Conservation (phyloP, 30 jellyfish, hydroid and myxozoan genomes). For the Sanderia malayensis region DNA sequence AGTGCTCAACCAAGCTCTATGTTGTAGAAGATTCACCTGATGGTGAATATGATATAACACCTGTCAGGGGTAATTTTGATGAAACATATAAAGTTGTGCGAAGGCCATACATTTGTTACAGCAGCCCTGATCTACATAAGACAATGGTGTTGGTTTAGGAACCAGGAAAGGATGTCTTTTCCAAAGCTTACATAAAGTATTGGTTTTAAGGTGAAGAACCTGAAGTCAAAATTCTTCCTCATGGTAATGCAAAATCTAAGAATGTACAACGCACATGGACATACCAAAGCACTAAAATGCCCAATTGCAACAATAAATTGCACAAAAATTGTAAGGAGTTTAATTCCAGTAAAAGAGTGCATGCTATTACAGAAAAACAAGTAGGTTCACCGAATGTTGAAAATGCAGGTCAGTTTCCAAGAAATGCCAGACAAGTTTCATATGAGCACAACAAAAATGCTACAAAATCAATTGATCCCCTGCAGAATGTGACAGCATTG, state of each 20-base stretch:
- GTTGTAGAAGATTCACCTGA: too few species aligned
- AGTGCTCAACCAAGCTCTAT: too few species aligned
- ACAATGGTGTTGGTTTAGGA: constrained; percentile 8
- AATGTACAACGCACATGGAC: constrained; percentile 13
- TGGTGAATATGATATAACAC: too few species aligned
- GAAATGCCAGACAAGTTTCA: constrained; percentile 14
- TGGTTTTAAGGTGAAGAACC: constrained; percentile 14
- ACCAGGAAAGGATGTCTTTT: background rate
- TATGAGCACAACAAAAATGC: background rate
- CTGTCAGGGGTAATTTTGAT: too few species aligned
- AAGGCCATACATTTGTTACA: constrained; percentile 6
- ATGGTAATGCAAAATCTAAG: constrained; percentile 4
- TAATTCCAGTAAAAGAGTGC: background rate
- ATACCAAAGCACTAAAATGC: constrained; percentile 20
- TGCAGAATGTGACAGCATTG: background rate
- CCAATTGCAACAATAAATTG: too few species aligned
- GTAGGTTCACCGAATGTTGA: background rate
- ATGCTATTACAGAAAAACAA: background rate
- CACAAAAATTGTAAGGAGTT: constrained; percentile 7
- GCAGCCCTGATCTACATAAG: background rate
- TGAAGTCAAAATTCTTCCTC: background rate
- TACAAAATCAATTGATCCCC: constrained; percentile 7
- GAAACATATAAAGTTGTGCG: constrained; percentile 17
- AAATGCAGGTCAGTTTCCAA: constrained; percentile 19
- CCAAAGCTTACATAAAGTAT: background rate